Evolutionary conservation across 2,888 invertebrate species (phyloP).

Genomic region (Tromatobia lineatoria): DNA sequence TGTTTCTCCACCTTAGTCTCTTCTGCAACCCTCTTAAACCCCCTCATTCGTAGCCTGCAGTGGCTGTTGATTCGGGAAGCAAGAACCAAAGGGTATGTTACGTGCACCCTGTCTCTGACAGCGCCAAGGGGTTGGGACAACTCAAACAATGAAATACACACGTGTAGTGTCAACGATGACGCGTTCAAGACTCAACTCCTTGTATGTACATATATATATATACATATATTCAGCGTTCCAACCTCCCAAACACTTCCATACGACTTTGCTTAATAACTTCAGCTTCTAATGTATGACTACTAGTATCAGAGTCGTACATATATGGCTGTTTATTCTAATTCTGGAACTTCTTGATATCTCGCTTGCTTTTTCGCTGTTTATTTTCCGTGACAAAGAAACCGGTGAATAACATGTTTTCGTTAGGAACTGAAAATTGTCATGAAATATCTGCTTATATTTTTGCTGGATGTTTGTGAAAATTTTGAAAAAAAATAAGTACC

Average conservation of each 20-base stretch:
- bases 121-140: conserved; percentile 41
- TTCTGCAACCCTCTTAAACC: conserved; percentile 1
- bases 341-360: not conserved
- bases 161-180: conserved; percentile 50
- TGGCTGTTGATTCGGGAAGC: conserved; percentile 49
- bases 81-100: conserved; percentile 35
- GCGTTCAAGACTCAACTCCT: conserved; percentile 22
- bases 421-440: not conserved
- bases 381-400: not conserved
- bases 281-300: not conserved
- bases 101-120: conserved; percentile 52
- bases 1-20: conserved; percentile 37
- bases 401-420: not conserved
- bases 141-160: conserved; percentile 65
- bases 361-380: not conserved
- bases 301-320: not conserved
- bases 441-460: no score
- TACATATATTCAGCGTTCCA: not conserved
- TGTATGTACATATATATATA: not conserved
- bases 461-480: no score
- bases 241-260: not conserved
- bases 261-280: not conserved
- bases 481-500: no score
- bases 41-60: conserved; percentile 16
- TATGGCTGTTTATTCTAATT: not conserved